Percentiles rank a stretch among this genome's conserved stretches.
These are phyloP conservation scores for Drosophila percnosoma DNA, from an alignment of 2,888 invertebrate species.

Conservation along the genomic window DNA sequence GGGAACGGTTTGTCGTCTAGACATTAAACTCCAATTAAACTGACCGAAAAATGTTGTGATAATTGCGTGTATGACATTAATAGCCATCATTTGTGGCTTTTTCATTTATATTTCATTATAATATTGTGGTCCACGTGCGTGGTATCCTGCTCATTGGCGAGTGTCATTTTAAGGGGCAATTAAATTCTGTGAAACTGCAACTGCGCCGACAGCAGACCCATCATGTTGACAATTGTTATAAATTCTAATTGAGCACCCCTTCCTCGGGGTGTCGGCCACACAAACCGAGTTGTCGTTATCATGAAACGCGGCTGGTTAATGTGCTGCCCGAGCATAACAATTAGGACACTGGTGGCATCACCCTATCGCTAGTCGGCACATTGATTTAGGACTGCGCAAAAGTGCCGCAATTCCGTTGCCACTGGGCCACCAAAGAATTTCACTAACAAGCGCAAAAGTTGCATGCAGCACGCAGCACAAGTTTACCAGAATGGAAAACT, in stretches of 20 bases:
- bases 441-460: constrained; percentile 37
- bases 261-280: background rate
- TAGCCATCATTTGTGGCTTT: constrained; percentile 65
- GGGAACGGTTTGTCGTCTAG: constrained; percentile 46
- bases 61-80: constrained; percentile 71
- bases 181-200: constrained; percentile 63
- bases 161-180: constrained; percentile 59
- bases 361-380: constrained; percentile 29
- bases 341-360: constrained; percentile 38
- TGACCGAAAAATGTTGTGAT: constrained; percentile 69
- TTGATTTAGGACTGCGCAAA: constrained; percentile 51
- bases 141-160: constrained; percentile 5
- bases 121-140: constrained; percentile 53
- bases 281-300: constrained; percentile 21
- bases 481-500: constrained; percentile 28
- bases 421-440: constrained; percentile 17
- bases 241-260: constrained; percentile 66
- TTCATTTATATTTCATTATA: constrained; percentile 68
- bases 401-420: constrained; percentile 37
- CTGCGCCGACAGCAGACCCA: constrained; percentile 36
- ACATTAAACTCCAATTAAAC: constrained; percentile 63
- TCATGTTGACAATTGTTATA: constrained; percentile 61
- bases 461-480: constrained; percentile 36
- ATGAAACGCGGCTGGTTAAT: constrained; percentile 46
- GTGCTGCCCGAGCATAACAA: constrained; percentile 50